These are phyloP conservation scores for Lucilia cuprina DNA, from an alignment of 1,140 invertebrate species.

Conservation along the genomic window DNA sequence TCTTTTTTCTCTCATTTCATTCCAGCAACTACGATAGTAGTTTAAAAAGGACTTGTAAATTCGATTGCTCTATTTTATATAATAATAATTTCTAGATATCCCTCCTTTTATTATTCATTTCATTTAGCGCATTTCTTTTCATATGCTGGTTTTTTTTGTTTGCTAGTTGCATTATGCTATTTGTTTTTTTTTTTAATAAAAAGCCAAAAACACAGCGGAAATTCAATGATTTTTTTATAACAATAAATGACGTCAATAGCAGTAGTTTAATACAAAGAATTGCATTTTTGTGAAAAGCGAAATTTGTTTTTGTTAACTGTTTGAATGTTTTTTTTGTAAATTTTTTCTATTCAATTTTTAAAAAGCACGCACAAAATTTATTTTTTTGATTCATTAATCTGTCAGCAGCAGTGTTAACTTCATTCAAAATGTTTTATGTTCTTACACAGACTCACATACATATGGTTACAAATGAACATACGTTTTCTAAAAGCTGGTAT, in stretches of 20 bases:
- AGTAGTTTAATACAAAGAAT: not conserved
- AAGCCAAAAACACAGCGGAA: not conserved
- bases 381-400: not conserved
- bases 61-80: no score
- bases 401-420: not conserved
- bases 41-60: no score
- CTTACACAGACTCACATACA: not conserved
- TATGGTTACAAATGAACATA: not conserved
- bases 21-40: not conserved
- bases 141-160: not conserved
- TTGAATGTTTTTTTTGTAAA: not conserved
- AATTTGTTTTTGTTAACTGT: not conserved
- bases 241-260: constrained; percentile 15
- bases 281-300: not conserved
- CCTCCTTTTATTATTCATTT: not conserved
- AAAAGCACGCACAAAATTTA: constrained; percentile 5
- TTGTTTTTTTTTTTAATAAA: not conserved
- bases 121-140: not conserved
- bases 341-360: not conserved
- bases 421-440: not conserved
- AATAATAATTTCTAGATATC: no score
- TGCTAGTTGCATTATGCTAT: not conserved
- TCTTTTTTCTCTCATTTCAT: not conserved
- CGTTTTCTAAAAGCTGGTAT: not conserved
- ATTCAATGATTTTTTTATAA: not conserved